Base-by-base conservation (phyloP, 2,888 invertebrate species). In the Amphimallon solstitiale region DNA sequence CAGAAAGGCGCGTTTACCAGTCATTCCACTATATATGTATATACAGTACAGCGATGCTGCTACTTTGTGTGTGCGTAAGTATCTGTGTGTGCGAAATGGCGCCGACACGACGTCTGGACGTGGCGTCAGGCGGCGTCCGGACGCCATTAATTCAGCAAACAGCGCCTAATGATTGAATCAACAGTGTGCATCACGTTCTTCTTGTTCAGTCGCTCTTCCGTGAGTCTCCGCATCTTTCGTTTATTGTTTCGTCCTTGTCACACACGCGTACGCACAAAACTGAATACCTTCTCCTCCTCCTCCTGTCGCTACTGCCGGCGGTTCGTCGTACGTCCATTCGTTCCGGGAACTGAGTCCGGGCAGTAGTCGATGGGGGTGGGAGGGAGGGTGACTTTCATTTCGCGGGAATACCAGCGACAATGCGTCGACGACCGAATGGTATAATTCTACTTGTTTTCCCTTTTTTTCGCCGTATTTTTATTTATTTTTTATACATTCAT, bases 81-180 rank as follows among this genome's bases (percentile, higher is more conserved):
- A 40, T 69, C 63, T 70, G 68, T 70, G 69, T 71, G 68, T 70
- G 64, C 70, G 70, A 72, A 70, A 67, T 72, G 74, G 74, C 74
- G 74, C 74, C 74, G 52, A 64, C 54, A 29, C 60, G 59, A 73
- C 72, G 76, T 75, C 76, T 72, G 72, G 70, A 71, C 71, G 75
- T 75, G 79, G 78, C 80, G 80, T 78, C 80, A 77, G 79, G 76
- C 79, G 76, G 75, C 80, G 79, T 75, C 80, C 74, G 78, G 80
- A 78, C 80, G 80, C 81, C 80, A 81, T 81, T 80, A 81, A 81
- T 81, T 81, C 80, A 76, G 80, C 82, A 82, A 81, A 81, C 82
- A 82, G 78, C 74, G 79, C 80, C 80, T 82, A 82, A 82, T 82
- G 81, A 82, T 78, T 80, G 81, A 82, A 82, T 82, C 82, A 82